A percentile compares a stretch with the other conserved stretches of the same genome.
Conservation (phyloP, 92 coral and sea anemone genomes). For the Epizoanthus fatuus region DNA sequence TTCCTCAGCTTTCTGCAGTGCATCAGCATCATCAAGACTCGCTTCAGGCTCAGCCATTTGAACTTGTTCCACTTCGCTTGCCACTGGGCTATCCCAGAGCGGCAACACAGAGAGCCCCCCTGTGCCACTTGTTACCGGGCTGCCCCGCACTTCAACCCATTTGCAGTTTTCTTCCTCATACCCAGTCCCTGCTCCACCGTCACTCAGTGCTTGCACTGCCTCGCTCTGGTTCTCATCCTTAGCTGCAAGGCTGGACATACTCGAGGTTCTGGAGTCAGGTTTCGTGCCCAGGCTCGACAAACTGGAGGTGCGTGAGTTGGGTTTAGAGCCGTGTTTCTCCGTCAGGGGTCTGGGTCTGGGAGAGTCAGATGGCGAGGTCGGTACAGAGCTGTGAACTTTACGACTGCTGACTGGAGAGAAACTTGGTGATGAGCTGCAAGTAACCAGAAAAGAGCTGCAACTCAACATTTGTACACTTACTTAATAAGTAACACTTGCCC, state of each 20-base stretch:
- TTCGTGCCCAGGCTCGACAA: conserved; percentile 7
- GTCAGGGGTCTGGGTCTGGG: neutral
- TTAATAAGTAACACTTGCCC: too few relatives aligned
- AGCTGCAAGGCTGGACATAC: conserved; percentile 62
- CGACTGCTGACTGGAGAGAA: conserved; percentile 14
- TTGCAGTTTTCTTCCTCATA: conserved; percentile 63
- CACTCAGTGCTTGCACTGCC: neutral
- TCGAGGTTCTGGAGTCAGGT: conserved; percentile 45
- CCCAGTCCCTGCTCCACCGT: neutral
- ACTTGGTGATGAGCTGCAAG: conserved; percentile 22
- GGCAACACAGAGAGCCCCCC: conserved; percentile 89
- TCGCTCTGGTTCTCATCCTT: conserved; percentile 81
- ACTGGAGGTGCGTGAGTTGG: conserved; percentile 25
- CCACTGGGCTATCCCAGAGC: conserved; percentile 49
- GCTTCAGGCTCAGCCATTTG: conserved; percentile 42
- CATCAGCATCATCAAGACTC: conserved; percentile 55
- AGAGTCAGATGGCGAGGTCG: neutral
- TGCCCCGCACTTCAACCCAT: conserved; percentile 85
- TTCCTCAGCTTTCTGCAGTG: conserved; percentile 71
- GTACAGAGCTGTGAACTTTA: neutral
- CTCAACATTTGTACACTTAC: too few relatives aligned
- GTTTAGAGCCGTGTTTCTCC: neutral
- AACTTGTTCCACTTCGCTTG: conserved; percentile 36
- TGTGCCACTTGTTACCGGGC: conserved; percentile 44
- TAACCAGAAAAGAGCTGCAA: too few relatives aligned